Percentiles rank a stretch among this genome's conserved stretches.
Evolutionary conservation across 2,797 vertebrate genomes (phyloP).

Genomic region (Centroberyx gerrardi): DNA sequence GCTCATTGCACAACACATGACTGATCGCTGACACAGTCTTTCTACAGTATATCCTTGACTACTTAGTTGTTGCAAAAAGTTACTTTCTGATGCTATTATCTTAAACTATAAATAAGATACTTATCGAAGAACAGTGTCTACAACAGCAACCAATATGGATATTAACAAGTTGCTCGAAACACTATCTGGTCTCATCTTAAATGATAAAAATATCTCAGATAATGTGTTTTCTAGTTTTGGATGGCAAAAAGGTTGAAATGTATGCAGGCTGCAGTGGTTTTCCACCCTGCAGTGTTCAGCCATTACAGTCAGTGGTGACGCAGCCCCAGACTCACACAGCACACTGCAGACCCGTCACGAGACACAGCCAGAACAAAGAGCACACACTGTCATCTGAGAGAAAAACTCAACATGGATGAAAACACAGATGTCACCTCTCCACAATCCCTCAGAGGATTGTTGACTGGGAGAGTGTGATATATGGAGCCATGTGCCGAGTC

Average conservation of each 20-base stretch:
- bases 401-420: constrained; percentile 49
- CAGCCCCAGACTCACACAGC: constrained; percentile 74
- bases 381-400: constrained; percentile 66
- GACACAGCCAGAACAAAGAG: constrained; percentile 77
- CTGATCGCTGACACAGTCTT: constrained; percentile 12
- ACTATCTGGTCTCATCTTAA: neutral
- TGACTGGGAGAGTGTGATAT: constrained; percentile 26
- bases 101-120: neutral
- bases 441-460: constrained; percentile 21
- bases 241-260: constrained; percentile 38
- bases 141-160: neutral
- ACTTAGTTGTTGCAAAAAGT: constrained; percentile 23
- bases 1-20: constrained; percentile 31
- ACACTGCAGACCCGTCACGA: constrained; percentile 79
- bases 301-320: constrained; percentile 78
- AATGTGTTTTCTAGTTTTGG: constrained; percentile 6
- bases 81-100: constrained; percentile 1
- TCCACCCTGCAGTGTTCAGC: constrained; percentile 75
- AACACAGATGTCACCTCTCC: constrained; percentile 38
- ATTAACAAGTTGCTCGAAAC: neutral
- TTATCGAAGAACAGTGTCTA: neutral
- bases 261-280: constrained; percentile 67
- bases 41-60: constrained; percentile 8
- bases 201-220: neutral
- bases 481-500: constrained; percentile 4